Percentiles rank a stretch among this genome's conserved stretches.
phyloP scores from a whole-genome alignment of 2,888 invertebrate species.

The Synergus gifuensis region DNA sequence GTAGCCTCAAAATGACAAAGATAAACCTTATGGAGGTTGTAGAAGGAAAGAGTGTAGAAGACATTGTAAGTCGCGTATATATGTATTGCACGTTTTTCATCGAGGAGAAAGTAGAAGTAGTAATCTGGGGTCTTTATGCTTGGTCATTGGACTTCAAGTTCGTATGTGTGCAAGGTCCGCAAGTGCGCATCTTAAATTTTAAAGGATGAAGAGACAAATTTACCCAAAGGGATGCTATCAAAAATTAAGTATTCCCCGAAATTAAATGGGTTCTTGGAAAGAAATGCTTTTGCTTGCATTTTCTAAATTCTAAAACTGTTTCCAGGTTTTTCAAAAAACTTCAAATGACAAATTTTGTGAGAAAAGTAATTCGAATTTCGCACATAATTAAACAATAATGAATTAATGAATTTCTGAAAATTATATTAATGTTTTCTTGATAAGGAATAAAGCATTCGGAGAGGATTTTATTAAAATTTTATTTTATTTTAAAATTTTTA shows the following conservation, averaged over 20 bases:
- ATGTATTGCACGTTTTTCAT: slow-evolving; percentile 20
- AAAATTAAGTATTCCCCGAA: not conserved
- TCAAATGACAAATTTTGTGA: too few relatives aligned
- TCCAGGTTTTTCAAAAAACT: too few relatives aligned
- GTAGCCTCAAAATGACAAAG: slow-evolving; percentile 11
- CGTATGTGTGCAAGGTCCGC: not conserved
- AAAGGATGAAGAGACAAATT: slow-evolving; percentile 1
- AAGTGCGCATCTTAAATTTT: not conserved
- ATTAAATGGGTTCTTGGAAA: not conserved
- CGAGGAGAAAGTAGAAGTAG: not conserved
- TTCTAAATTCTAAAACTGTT: not conserved
- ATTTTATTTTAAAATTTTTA: too few relatives aligned
- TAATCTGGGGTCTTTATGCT: not conserved
- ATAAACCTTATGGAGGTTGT: slow-evolving; percentile 15
- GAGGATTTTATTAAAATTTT: not conserved
- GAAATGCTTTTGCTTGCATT: not conserved
- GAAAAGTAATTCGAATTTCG: too few relatives aligned
- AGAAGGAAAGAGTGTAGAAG: slow-evolving; percentile 2
- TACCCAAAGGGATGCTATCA: not conserved
- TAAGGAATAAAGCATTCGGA: too few relatives aligned
- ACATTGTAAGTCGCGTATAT: slow-evolving; percentile 11
- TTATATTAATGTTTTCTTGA: too few relatives aligned
- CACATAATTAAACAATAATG: too few relatives aligned
- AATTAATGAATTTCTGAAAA: too few relatives aligned
- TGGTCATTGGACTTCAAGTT: not conserved